These are phyloP conservation scores for Phymatocera aterrima DNA, from an alignment of 2,888 invertebrate species.

Conservation along the genomic window DNA sequence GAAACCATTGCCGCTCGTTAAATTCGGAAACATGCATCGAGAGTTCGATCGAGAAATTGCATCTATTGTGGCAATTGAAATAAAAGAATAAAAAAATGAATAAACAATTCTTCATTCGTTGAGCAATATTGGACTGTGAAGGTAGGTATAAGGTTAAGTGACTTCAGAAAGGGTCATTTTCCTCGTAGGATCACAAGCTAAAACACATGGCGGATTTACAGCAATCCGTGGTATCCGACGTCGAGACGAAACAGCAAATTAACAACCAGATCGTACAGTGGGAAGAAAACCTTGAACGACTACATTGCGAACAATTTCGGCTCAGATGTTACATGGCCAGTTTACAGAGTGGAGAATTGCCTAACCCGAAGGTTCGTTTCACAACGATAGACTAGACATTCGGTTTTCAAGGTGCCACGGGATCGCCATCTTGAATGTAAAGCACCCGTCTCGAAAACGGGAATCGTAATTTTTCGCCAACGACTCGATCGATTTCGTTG, in stretches of 20 bases:
- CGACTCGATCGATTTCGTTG: no score
- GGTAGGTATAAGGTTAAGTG: constrained; percentile 35
- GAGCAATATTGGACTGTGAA: background rate
- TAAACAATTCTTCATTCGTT: background rate
- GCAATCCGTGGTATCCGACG: constrained; percentile 96
- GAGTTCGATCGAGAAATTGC: no score
- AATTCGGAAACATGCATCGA: no score
- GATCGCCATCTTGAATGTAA: no score
- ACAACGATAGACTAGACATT: background rate
- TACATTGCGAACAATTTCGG: constrained; percentile 98
- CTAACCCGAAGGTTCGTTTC: constrained; percentile 93
- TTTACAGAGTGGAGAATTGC: constrained; percentile 95
- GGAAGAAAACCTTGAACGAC: constrained; percentile 97
- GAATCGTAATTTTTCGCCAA: no score
- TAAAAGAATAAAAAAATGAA: background rate
- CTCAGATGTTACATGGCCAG: constrained; percentile 98
- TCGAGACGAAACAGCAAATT: constrained; percentile 93
- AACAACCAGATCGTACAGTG: constrained; percentile 95
- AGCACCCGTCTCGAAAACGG: no score
- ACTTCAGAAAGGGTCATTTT: constrained; percentile 48
- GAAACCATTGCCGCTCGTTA: no score
- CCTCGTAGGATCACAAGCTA: constrained; percentile 93
- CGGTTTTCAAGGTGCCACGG: no score
- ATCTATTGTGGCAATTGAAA: no score
- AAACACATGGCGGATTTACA: constrained; percentile 99